Conservation (phyloP, 2,113 vertebrate species). For the Podarcis cretensis region DNA sequence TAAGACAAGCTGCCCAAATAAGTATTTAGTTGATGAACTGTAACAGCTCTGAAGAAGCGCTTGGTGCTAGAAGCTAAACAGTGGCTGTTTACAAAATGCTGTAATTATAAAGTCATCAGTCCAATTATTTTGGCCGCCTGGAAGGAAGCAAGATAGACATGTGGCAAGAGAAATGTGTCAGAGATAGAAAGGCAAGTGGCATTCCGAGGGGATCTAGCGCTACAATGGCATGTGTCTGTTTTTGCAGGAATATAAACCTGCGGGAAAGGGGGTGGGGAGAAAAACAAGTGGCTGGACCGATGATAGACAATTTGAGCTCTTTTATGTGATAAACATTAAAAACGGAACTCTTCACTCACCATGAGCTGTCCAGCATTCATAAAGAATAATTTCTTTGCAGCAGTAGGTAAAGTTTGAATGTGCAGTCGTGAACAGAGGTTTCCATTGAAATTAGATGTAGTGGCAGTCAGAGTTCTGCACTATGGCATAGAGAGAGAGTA, state of each 20-base stretch:
- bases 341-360: conserved; percentile 16
- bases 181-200: conserved; percentile 31
- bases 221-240: conserved; percentile 26
- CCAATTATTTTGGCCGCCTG: conserved; percentile 51
- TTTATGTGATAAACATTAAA: conserved; percentile 38
- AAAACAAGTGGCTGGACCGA: background rate
- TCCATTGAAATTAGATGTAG: conserved; percentile 48
- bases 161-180: conserved; percentile 31
- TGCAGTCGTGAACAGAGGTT: conserved; percentile 40
- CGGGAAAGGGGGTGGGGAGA: conserved; percentile 22
- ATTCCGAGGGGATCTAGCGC: conserved; percentile 46
- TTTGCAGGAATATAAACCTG: background rate
- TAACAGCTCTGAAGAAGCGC: conserved; percentile 61
- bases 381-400: conserved; percentile 54
- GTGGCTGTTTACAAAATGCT: conserved; percentile 69
- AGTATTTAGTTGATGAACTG: conserved; percentile 68
- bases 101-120: conserved; percentile 72
- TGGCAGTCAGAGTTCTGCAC: background rate
- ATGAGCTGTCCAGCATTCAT: conserved; percentile 33
- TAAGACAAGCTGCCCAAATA: conserved; percentile 61
- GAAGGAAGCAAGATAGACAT: conserved; percentile 41
- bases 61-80: conserved; percentile 69
- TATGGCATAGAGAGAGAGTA: conserved; percentile 26
- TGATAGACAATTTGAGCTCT: conserved; percentile 56
- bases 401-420: conserved; percentile 38